These are phyloP conservation scores for Agonopterix heracliana DNA, from an alignment of 2,888 invertebrate species.

Conservation along the genomic window DNA sequence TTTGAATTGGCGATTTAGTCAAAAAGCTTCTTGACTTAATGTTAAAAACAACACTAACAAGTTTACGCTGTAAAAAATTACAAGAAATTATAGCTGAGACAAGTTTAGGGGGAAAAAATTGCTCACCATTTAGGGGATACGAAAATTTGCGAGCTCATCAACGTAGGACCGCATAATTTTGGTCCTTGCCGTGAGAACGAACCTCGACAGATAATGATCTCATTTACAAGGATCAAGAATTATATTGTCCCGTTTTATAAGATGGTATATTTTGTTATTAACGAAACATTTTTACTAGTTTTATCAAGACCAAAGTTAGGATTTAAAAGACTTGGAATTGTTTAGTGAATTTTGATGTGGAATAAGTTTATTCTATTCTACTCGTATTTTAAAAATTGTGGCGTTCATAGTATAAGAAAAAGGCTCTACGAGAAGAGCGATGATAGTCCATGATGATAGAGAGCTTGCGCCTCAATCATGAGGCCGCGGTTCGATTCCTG, in stretches of 20 bases:
- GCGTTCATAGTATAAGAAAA: too few species aligned
- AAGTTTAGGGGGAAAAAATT: conserved; percentile 18
- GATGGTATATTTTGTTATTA: not conserved
- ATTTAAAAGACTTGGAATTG: too few species aligned
- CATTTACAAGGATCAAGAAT: conserved; percentile 18
- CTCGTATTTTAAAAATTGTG: too few species aligned
- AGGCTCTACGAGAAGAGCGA: too few species aligned
- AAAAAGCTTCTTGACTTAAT: conserved; percentile 1
- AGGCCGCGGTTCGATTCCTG: too few species aligned
- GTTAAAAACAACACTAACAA: conserved; percentile 2
- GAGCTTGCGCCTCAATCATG: too few species aligned
- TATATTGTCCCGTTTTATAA: conserved; percentile 4
- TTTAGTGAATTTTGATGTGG: too few species aligned
- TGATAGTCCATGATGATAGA: too few species aligned
- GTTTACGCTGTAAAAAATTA: conserved; percentile 7
- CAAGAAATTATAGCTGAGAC: conserved; percentile 9
- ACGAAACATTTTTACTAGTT: too few species aligned
- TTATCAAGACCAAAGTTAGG: too few species aligned
- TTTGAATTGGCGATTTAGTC: not conserved
- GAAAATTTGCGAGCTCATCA: conserved; percentile 23
- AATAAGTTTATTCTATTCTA: too few species aligned
- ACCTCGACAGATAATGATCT: conserved; percentile 19
- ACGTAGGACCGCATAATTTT: conserved; percentile 17
- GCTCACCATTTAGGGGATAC: conserved; percentile 18
- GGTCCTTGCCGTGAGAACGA: conserved; percentile 11